Conservation (phyloP, 2,797 vertebrate genomes). For the Ctenopoma multispine region DNA sequence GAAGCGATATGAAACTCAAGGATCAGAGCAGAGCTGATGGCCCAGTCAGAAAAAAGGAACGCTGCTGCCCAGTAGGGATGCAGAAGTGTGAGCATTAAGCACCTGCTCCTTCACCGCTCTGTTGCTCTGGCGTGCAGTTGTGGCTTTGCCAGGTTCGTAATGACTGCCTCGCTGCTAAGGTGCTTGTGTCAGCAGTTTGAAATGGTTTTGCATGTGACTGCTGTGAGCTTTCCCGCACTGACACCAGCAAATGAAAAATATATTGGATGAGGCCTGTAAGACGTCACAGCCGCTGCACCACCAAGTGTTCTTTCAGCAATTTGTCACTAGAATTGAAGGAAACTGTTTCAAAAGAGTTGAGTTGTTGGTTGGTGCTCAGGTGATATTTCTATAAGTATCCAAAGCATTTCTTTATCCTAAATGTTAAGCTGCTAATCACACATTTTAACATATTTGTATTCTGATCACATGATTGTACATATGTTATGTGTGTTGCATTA, state of each 20-base stretch:
- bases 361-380: no score
- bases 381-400: slow-evolving; percentile 4
- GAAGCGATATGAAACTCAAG: slow-evolving; percentile 48
- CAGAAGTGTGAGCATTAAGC: slow-evolving; percentile 59
- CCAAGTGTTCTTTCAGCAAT: slow-evolving; percentile 34
- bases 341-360: slow-evolving; percentile 23
- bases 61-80: slow-evolving; percentile 46
- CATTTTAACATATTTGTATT: not conserved
- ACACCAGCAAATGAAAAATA: slow-evolving; percentile 67
- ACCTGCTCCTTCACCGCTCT: slow-evolving; percentile 59
- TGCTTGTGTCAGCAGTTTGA: slow-evolving; percentile 81
- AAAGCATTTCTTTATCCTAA: slow-evolving; percentile 9
- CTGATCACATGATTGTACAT: not conserved
- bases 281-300: slow-evolving; percentile 43
- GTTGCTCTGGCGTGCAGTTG: slow-evolving; percentile 58
- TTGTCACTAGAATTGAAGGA: slow-evolving; percentile 39
- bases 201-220: slow-evolving; percentile 59
- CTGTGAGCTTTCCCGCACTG: slow-evolving; percentile 37
- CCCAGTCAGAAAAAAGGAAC: slow-evolving; percentile 39
- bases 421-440: not conserved
- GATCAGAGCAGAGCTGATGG: slow-evolving; percentile 68
- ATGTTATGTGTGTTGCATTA: not conserved
- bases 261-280: slow-evolving; percentile 50
- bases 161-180: slow-evolving; percentile 70
- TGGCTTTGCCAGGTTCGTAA: slow-evolving; percentile 74